Evolutionary conservation across 1,140 invertebrate species (phyloP).

Genomic region (Megalopta genalis): DNA sequence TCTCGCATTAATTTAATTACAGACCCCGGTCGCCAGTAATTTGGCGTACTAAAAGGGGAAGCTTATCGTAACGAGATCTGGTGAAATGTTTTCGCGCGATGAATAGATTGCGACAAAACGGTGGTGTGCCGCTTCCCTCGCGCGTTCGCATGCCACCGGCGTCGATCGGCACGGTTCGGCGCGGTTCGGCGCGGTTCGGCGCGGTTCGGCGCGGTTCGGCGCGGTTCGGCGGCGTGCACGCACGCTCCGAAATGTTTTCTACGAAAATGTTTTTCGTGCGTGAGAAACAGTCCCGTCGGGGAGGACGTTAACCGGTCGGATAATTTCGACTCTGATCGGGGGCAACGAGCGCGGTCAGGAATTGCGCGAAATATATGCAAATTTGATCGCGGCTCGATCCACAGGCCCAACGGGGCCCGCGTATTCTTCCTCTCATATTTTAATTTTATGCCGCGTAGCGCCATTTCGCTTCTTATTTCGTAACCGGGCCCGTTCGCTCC

Average conservation of each 20-base stretch:
- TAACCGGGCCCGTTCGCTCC: background rate
- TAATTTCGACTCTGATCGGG: slow-evolving; percentile 8
- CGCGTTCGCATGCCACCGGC: no score
- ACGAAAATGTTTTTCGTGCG: background rate
- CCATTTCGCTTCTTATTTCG: slow-evolving; percentile 4
- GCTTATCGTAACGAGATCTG: slow-evolving; percentile 2
- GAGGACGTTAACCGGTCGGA: background rate
- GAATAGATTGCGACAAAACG: no score
- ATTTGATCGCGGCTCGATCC: slow-evolving; percentile 7
- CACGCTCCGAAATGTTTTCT: background rate
- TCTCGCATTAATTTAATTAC: slow-evolving; percentile 29
- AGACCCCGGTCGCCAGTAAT: background rate
- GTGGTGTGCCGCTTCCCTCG: no score
- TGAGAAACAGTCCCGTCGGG: background rate
- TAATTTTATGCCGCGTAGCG: slow-evolving; percentile 23
- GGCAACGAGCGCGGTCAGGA: slow-evolving; percentile 3
- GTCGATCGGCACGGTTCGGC: no score
- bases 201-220: no score
- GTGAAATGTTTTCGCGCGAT: background rate
- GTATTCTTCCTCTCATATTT: slow-evolving; percentile 12
- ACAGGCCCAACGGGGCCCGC: no score
- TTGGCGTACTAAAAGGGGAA: background rate
- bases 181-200: no score
- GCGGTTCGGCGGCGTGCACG: no score
- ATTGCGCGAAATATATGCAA: slow-evolving; percentile 39